Evolutionary conservation across 2,113 vertebrate species (phyloP).

Genomic region (Puffinus mauretanicus): DNA sequence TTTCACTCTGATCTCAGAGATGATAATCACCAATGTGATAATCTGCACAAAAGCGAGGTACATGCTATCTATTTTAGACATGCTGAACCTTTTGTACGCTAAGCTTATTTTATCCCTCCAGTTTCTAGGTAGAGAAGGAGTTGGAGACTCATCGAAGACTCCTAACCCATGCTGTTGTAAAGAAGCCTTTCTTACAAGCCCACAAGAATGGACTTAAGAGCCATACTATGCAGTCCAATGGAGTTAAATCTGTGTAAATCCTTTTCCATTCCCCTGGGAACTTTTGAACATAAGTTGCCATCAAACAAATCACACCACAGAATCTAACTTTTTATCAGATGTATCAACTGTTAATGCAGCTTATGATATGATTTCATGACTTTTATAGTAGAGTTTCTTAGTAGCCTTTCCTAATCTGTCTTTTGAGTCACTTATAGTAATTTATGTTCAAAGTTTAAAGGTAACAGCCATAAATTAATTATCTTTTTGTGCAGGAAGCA

Average conservation of each 20-base stretch:
- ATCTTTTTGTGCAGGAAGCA: not conserved
- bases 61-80: not conserved
- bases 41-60: not conserved
- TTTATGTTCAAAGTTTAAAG: not conserved
- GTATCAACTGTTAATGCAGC: not conserved
- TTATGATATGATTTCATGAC: not conserved
- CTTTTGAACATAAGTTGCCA: not conserved
- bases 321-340: not conserved
- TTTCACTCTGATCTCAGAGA: conserved; percentile 1
- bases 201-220: not conserved
- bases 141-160: not conserved
- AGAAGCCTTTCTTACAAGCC: not conserved
- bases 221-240: not conserved
- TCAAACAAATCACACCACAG: not conserved
- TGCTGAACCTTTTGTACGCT: not conserved
- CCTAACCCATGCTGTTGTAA: not conserved
- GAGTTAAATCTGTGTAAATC: conserved; percentile 1
- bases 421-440: not conserved
- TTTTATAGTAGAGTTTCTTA: not conserved
- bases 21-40: not conserved
- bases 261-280: not conserved
- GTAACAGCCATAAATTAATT: not conserved
- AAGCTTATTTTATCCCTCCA: not conserved
- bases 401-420: not conserved
- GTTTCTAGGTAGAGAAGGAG: not conserved